A percentile compares a stretch with the other conserved stretches of the same genome.
phyloP scores from a whole-genome alignment of 2,888 invertebrate species.

The Priocnemis perturbator region DNA sequence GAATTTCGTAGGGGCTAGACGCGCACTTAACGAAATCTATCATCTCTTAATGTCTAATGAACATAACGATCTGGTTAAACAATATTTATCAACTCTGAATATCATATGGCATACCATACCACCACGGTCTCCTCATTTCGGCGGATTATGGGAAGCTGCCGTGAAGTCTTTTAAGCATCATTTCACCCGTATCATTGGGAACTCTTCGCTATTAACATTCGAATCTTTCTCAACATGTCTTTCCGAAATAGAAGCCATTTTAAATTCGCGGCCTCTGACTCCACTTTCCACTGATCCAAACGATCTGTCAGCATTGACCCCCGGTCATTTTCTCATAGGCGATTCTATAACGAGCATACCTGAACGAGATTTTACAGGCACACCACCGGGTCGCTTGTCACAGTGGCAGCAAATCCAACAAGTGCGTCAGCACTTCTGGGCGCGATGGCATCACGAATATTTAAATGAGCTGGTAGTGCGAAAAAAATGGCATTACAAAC shows the following conservation, averaged over 20 bases:
- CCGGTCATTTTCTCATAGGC: conserved; percentile 41
- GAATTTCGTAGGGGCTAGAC: conserved; percentile 9
- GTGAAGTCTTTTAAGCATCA: conserved; percentile 62
- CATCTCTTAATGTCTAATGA: neutral
- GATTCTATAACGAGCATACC: conserved; percentile 38
- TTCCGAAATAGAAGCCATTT: conserved; percentile 40
- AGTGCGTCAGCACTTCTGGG: conserved; percentile 14
- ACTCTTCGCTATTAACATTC: conserved; percentile 34
- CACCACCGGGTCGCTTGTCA: conserved; percentile 16
- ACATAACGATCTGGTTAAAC: neutral
- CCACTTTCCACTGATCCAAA: conserved; percentile 43
- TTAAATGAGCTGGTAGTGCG: conserved; percentile 5
- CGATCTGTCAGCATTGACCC: conserved; percentile 32
- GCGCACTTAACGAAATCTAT: neutral
- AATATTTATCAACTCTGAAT: neutral
- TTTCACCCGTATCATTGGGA: conserved; percentile 43
- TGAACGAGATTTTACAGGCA: conserved; percentile 26
- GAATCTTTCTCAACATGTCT: conserved; percentile 35
- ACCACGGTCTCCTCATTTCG: conserved; percentile 49
- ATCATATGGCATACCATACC: conserved; percentile 55
- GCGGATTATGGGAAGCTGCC: conserved; percentile 35
- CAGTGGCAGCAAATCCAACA: conserved; percentile 15
- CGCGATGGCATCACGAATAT: conserved; percentile 15
- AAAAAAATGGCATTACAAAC: conserved; percentile 1
- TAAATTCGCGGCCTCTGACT: conserved; percentile 45